A percentile compares a stretch with the other conserved stretches of the same genome.
Evolutionary conservation across 2,113 vertebrate species (phyloP).

Genomic region (Triplophysa tibetana): DNA sequence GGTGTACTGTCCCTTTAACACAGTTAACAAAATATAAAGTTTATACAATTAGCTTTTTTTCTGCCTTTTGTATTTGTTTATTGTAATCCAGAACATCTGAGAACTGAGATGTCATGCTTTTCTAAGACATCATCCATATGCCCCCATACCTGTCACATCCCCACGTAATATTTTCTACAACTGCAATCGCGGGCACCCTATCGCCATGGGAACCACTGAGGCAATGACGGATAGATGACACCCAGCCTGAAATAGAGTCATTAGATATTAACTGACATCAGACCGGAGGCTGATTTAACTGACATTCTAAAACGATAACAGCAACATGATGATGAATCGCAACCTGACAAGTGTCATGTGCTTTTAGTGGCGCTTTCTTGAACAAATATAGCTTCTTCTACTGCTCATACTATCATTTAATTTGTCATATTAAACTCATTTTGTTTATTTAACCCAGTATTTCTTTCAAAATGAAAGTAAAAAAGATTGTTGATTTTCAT

Average conservation of each 20-base stretch:
- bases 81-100: too few relatives aligned
- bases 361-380: background rate
- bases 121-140: background rate
- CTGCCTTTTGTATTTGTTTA: too few relatives aligned
- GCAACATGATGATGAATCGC: too few relatives aligned
- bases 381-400: too few relatives aligned
- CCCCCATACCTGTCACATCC: background rate
- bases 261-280: background rate
- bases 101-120: background rate
- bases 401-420: too few relatives aligned
- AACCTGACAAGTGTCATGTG: background rate
- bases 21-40: background rate
- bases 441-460: too few relatives aligned
- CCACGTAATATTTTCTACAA: background rate
- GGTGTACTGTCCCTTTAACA: too few relatives aligned
- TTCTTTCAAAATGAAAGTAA: too few relatives aligned
- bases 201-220: constrained; percentile 26
- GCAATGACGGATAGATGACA: constrained; percentile 7
- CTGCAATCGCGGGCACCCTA: background rate
- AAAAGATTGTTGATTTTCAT: too few relatives aligned
- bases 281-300: background rate
- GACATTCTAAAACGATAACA: background rate
- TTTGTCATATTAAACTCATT: too few relatives aligned
- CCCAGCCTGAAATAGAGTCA: background rate
- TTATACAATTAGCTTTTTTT: background rate